Evolutionary conservation across 2,113 vertebrate species (phyloP), one percentile per base, ranked within the genome.

Genomic region (Hyperopisus bebe): DNA sequence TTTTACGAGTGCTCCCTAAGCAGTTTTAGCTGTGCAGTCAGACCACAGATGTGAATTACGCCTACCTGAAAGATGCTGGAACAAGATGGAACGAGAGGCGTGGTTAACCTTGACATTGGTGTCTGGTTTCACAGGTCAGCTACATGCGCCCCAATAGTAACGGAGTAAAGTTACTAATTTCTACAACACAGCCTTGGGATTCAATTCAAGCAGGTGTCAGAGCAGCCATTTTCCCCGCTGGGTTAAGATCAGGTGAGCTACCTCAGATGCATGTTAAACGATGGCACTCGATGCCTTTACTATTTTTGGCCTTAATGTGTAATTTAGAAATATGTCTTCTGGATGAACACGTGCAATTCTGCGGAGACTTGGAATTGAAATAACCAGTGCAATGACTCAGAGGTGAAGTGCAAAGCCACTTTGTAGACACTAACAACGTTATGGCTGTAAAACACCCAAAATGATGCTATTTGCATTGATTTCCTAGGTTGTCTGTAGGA

Each of bases 1-100:
- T 92, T 39, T 91, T 88, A 62, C 90, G 91, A 92, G 90, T 95
- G 95, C 93, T 94, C 95, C 95, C 96, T 93, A 89, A 90, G 92
- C 90, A 92, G 88, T 90, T 1, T 91, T 31, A 47, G 44, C 46
- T 27, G 46, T 0, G 1, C 19, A 24, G 10, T 86, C 47, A 27
- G 47, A 47, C 24, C 3, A 1, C 47, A 50, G 83, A 86, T 50
- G 24, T 27, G 83, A 50, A n/a, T 86, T 42, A 86, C 47, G 83
- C 24, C 44, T 21, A 47, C 44, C 42, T 50, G 47, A 27, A 86
- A 48, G 90, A 42, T 80, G 74, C 35, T 42, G 74, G 74, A 17
- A 55, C 53, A 21, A 42, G 74, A 80, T 94, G 94, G 93, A 93
- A 93, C 92, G 94, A 93, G 94, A 90, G 94, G 94, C 35, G 87